Evolutionary conservation across 2,797 vertebrate genomes (phyloP).

Genomic region (Onychomys torridus): DNA sequence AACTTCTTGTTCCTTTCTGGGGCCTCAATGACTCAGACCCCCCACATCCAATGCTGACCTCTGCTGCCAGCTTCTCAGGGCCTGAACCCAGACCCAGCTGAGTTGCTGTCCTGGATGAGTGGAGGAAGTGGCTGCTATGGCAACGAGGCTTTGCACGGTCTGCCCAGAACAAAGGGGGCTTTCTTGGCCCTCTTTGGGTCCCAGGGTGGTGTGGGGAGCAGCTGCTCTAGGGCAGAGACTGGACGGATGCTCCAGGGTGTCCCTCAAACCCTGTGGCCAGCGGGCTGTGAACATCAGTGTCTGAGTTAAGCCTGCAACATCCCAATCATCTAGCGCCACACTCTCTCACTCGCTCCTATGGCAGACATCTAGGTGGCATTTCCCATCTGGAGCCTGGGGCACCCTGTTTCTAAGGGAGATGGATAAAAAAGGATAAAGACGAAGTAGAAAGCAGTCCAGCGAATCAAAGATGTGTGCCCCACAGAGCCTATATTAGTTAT

Average conservation of each 20-base stretch:
- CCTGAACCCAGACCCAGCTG: slow-evolving; percentile 60
- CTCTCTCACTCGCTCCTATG: not conserved
- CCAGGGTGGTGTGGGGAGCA: slow-evolving; percentile 46
- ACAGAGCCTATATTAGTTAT: not conserved
- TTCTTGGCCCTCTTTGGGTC: slow-evolving; percentile 86
- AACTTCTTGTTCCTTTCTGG: slow-evolving; percentile 90
- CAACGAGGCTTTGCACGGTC: slow-evolving; percentile 87
- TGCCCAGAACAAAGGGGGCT: slow-evolving; percentile 88
- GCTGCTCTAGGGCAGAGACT: slow-evolving; percentile 54
- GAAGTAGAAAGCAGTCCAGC: not conserved
- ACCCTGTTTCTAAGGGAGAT: not conserved
- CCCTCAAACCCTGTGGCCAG: slow-evolving; percentile 66
- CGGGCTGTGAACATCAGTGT: not conserved
- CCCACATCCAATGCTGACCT: slow-evolving; percentile 87
- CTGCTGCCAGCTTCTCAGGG: slow-evolving; percentile 85
- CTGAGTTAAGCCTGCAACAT: not conserved
- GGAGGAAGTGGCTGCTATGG: slow-evolving; percentile 90
- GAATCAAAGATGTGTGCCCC: not conserved
- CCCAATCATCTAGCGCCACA: not conserved
- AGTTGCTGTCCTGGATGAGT: slow-evolving; percentile 47
- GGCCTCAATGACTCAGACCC: slow-evolving; percentile 92
- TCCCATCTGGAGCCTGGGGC: not conserved
- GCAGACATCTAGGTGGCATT: not conserved
- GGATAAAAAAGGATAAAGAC: not conserved
- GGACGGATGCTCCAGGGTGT: slow-evolving; percentile 58